These are phyloP conservation scores for Zaprionus davidi DNA, from an alignment of 1,140 invertebrate genomes.

Conservation along the genomic window DNA sequence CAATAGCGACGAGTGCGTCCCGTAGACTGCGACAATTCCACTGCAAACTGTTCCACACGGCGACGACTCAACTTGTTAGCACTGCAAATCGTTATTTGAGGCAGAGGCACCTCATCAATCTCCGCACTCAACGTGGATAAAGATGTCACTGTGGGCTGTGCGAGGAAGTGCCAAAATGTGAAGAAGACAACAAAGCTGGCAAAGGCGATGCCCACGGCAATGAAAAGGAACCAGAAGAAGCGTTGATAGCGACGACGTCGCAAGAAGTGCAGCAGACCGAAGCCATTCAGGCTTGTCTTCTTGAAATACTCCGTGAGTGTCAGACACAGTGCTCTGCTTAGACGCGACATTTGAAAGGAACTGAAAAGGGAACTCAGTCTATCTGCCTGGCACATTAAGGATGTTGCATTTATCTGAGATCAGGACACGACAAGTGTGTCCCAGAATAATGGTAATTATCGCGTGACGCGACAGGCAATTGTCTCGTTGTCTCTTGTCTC, in stretches of 20 bases:
- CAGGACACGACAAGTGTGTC: background rate
- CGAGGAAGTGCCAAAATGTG: constrained; percentile 50
- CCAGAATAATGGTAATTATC: constrained; percentile 22
- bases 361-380: background rate
- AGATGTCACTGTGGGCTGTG: constrained; percentile 48
- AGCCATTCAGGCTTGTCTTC: constrained; percentile 70
- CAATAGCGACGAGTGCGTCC: constrained; percentile 23
- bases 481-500: background rate
- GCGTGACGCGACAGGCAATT: constrained; percentile 14
- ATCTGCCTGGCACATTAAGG: background rate
- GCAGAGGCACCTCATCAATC: constrained; percentile 10
- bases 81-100: constrained; percentile 48
- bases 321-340: constrained; percentile 21
- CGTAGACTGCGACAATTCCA: constrained; percentile 3
- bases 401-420: constrained; percentile 23
- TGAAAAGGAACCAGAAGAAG: constrained; percentile 65
- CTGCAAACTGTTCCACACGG: constrained; percentile 14
- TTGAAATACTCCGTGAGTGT: constrained; percentile 69
- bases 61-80: constrained; percentile 53
- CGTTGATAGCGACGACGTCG: constrained; percentile 56
- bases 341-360: constrained; percentile 51
- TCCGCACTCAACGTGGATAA: constrained; percentile 19
- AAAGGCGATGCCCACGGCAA: constrained; percentile 43
- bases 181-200: constrained; percentile 49
- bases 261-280: constrained; percentile 63